phyloP scores from a whole-genome alignment of 1,140 invertebrate species.

The Brachionus rotundiformis region DNA sequence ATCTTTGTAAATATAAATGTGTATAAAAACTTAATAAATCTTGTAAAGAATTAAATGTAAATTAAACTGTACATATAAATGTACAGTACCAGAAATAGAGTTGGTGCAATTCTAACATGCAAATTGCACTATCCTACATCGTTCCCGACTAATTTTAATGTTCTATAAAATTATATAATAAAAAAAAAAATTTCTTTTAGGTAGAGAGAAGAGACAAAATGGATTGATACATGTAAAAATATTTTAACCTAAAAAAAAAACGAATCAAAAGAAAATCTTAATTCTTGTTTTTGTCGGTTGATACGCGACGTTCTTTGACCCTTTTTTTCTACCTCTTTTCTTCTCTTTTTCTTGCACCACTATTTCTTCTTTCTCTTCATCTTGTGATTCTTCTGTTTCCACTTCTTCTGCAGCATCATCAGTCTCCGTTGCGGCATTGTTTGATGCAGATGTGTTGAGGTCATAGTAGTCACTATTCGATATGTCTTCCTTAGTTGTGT shows the following conservation, averaged over 20 bases:
- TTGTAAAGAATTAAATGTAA: no score
- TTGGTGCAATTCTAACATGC: no score
- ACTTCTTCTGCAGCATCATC: no score
- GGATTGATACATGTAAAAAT: not conserved
- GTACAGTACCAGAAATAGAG: no score
- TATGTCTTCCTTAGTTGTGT: not conserved
- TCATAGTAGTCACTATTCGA: no score
- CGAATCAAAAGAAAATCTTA: not conserved
- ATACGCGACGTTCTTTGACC: not conserved
- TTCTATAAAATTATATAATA: not conserved
- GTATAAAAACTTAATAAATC: no score
- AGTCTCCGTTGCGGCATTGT: no score
- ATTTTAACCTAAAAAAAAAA: not conserved
- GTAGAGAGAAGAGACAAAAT: not conserved
- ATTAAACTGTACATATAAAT: no score
- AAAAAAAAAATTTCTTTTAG: not conserved
- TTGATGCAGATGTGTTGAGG: no score
- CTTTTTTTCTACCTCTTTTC: not conserved
- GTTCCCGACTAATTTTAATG: not conserved
- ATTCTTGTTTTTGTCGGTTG: not conserved
- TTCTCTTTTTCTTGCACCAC: not conserved
- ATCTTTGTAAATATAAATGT: no score
- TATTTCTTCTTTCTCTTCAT: not conserved
- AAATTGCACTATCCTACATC: no score
- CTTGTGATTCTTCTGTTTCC: not conserved